Base-by-base conservation (phyloP, 2,113 vertebrate genomes). In the Catharus fuscescens region DNA sequence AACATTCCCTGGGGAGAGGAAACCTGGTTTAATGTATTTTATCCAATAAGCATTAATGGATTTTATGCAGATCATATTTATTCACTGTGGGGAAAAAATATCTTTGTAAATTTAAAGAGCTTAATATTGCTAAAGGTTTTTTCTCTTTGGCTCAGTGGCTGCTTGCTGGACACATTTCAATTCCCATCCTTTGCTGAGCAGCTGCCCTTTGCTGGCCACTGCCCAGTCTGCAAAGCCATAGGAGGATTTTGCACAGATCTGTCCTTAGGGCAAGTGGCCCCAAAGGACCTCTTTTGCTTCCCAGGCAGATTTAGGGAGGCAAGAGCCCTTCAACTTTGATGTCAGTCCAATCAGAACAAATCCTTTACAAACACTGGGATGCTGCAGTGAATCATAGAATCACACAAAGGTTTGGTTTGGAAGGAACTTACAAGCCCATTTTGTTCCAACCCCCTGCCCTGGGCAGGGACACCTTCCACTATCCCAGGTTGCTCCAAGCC, bases 151-250 rank as follows among this genome's bases (percentile, higher is more conserved):
- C 80, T 92, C 16, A 1, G 20, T 50, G 78, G 61, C 73, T 93
- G n/a, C 91, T 93, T 0, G 0, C 61, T 90, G 90, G 82, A 80
- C 59, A 52, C 3, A 0, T 91, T 93, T 95, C 60, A 67, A 19
- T 85, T 90, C 77, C 92, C 38, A 25, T 64, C 61, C 81, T 80
- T 65, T 67, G 34, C 56, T 2, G 48, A 91, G 78, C 95, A 92
- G 93, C 93, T 93, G 86, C 91, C 67, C 80, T 92, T 92, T 74
- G n/a, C 77, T 80, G 81, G 79, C 59, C 59, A 48, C 76, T 91
- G 26, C 86, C 77, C 79, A 53, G 52, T 6, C 15, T 78, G 80
- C 42, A 83, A 78, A 92, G 61, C 59, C 25, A 11, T 21, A 18
- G 2, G 17, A 92, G 61, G 66, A 48, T 24, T 65, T 73, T 79